Evolutionary conservation across 2,888 invertebrate genomes (phyloP), one percentile per base, ranked within the genome.

Genomic region (Orchesella flavescens): DNA sequence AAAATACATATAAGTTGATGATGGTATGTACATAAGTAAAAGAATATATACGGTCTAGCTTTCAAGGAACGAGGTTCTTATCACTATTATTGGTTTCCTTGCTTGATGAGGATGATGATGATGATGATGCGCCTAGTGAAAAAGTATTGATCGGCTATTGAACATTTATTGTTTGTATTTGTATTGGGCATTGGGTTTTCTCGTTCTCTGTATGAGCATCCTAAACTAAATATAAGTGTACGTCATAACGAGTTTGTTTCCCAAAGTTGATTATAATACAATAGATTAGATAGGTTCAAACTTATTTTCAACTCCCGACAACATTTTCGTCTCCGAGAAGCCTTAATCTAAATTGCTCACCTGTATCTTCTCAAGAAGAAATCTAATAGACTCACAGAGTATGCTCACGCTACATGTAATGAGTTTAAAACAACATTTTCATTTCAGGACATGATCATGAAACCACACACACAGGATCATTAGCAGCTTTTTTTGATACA

Each of bases 391-490:
- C 34, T 4, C 34, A 34, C 34, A 34, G 34, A n/a, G n/a, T n/a
- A n/a, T 34, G 34, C 34, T 34, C 34, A 34, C 34, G 34, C 34
- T 34, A 34, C 34, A 7, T 34, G 34, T 34, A 34, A 34, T 34
- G 34, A 34, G 34, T 34, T 66, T 44, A 66, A 17, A 69, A 77
- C 77, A 77, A 59, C 77, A 24, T 77, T 77, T 69, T 77, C 77
- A 61, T 77, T 69, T 77, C 69, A 77, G 43, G 44, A 61, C 77
- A 77, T 61, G 69, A 55, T 68, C 43, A 43, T 66, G 68, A 76
- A 76, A 76, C 76, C 76, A 76, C 76, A 76, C 74, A 74, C 57
- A 68, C 57, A 53, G 66, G 68, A 57, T 68, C 76, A 76, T 76
- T 76, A 76, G 76, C 57, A 66, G 19, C 21, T 66, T 71, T n/a